Conservation (phyloP, 2,113 vertebrate genomes). For the Stictonetta naevosa region DNA sequence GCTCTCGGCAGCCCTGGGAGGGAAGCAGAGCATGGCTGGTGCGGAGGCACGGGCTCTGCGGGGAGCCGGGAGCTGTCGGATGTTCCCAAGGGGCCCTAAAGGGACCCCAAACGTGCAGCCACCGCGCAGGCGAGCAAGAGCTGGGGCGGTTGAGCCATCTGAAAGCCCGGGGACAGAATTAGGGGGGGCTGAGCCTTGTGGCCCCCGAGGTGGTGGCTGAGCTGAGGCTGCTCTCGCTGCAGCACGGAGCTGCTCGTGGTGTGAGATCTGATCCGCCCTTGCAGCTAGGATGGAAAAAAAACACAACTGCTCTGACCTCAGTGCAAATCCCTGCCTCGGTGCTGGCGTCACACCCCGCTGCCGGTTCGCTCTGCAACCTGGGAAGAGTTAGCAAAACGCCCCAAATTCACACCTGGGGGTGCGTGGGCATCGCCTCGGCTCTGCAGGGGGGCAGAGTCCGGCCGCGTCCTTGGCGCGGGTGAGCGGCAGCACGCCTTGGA, state of each 20-base stretch:
- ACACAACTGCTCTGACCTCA: fast-evolving
- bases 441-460: not conserved
- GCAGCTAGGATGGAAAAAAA: not conserved
- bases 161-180: fast-evolving
- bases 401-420: fast-evolving
- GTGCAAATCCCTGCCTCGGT: not conserved
- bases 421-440: fast-evolving
- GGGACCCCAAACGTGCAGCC: not conserved
- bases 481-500: fast-evolving
- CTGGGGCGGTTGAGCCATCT: not conserved
- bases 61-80: not conserved
- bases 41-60: not conserved
- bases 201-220: fast-evolving
- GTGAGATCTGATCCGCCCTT: not conserved
- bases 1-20: not conserved
- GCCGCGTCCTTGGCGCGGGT: fast-evolving
- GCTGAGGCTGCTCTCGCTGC: not conserved
- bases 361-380: not conserved
- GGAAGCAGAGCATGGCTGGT: not conserved
- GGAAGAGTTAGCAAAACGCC: fast-evolving
- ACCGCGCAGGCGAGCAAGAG: not conserved
- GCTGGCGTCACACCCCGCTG: not conserved
- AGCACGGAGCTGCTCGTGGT: fast-evolving
- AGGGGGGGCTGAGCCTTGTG: not conserved
- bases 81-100: not conserved